Conservation (phyloP, 1,140 invertebrate species). For the Achroia grisella region DNA sequence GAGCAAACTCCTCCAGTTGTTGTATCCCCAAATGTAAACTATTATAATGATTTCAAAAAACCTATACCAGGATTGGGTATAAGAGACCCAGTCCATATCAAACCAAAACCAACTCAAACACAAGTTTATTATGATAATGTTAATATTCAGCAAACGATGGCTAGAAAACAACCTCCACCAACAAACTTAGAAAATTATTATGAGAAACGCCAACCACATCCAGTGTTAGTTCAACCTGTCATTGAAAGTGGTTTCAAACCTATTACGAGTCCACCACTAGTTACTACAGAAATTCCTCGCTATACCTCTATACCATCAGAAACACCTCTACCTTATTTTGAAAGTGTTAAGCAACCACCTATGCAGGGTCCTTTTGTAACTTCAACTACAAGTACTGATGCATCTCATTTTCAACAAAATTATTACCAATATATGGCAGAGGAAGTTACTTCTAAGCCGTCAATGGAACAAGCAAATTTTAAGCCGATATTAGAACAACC, state of each 20-base stretch:
- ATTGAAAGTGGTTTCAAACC: conserved; percentile 64
- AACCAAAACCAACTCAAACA: conserved; percentile 37
- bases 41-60: conserved; percentile 28
- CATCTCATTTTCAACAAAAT: conserved; percentile 28
- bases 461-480: conserved; percentile 18
- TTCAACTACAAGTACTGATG: conserved; percentile 11
- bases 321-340: conserved; percentile 15
- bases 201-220: conserved; percentile 33
- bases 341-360: conserved; percentile 22
- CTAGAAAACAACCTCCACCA: conserved; percentile 37
- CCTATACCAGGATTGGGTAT: conserved; percentile 22
- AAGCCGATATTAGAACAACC: conserved; percentile 35
- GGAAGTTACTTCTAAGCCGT: conserved; percentile 24
- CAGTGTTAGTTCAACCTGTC: conserved; percentile 29
- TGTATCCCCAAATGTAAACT: conserved; percentile 23
- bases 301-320: conserved; percentile 11
- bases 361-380: conserved; percentile 15
- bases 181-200: conserved; percentile 56
- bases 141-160: conserved; percentile 24
- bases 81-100: conserved; percentile 43
- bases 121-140: conserved; percentile 34
- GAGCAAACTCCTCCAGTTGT: conserved; percentile 64
- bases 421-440: conserved; percentile 42
- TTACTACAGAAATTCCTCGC: conserved; percentile 25
- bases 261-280: conserved; percentile 32